Evolutionary conservation across 2,888 invertebrate genomes (phyloP).

Genomic region (Exocentrus adspersus): DNA sequence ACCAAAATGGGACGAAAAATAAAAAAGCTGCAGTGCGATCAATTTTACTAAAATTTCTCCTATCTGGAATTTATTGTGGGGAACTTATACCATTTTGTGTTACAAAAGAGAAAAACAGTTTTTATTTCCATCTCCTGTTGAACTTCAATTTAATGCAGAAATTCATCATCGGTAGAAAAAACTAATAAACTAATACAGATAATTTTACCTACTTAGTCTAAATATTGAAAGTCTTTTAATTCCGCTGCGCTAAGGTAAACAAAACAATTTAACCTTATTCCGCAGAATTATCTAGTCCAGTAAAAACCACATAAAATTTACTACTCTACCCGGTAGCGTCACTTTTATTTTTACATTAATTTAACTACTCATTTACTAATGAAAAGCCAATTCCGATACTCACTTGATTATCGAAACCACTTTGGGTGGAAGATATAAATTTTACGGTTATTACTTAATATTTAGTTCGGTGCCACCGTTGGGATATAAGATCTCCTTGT

Average conservation of each 20-base stretch:
- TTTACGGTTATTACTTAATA: slow-evolving; percentile 19
- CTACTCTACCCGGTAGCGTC: not conserved
- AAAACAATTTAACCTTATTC: slow-evolving; percentile 9
- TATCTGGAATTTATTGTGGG: too few relatives aligned
- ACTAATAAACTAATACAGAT: too few relatives aligned
- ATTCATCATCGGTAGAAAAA: too few relatives aligned
- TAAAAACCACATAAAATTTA: slow-evolving; percentile 14
- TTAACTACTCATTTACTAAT: slow-evolving; percentile 8
- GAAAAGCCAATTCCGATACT: not conserved
- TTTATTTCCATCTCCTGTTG: too few relatives aligned
- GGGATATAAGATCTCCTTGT: not conserved
- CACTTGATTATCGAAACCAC: slow-evolving; percentile 18
- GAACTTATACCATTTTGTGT: too few relatives aligned
- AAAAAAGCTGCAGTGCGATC: too few relatives aligned
- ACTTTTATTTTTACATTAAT: slow-evolving; percentile 8
- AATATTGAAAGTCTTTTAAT: too few relatives aligned
- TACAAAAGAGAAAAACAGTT: too few relatives aligned
- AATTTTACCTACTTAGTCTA: too few relatives aligned
- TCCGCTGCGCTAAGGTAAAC: not conserved
- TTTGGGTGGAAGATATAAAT: slow-evolving; percentile 9
- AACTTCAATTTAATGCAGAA: too few relatives aligned
- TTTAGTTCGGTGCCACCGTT: not conserved
- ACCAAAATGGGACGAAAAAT: too few relatives aligned
- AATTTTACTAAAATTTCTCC: too few relatives aligned
- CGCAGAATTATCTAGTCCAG: not conserved